phyloP scores from a whole-genome alignment of 2,113 vertebrate genomes.

The Trinectes maculatus region DNA sequence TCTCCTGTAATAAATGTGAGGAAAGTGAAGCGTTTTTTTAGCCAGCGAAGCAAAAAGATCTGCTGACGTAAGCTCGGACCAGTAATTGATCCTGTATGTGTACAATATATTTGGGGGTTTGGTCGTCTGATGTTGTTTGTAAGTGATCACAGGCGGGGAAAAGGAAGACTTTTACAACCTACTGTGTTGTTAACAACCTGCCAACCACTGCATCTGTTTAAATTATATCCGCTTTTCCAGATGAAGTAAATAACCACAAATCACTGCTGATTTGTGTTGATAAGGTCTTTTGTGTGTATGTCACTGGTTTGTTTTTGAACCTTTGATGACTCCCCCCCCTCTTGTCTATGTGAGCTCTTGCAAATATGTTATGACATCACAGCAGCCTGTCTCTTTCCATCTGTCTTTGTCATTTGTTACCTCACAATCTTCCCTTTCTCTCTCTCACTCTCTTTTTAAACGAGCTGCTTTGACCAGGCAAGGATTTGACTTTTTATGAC shows the following conservation, averaged over 20 bases:
- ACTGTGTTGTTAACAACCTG: conserved; percentile 45
- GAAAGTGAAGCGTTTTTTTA: conserved; percentile 31
- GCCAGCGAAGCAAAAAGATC: conserved; percentile 33
- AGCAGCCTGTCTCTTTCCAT: conserved; percentile 34
- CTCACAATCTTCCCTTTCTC: conserved; percentile 24
- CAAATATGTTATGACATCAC: conserved; percentile 50
- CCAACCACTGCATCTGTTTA: conserved; percentile 58
- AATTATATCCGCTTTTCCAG: conserved; percentile 28
- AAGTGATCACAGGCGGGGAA: conserved; percentile 15
- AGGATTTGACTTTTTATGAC: conserved; percentile 62
- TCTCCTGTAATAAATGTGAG: conserved; percentile 23
- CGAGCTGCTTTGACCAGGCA: conserved; percentile 49
- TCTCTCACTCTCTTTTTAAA: conserved; percentile 51
- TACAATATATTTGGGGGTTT: conserved; percentile 11
- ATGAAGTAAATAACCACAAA: conserved; percentile 34
- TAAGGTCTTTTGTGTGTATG: conserved; percentile 23
- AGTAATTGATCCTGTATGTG: neutral
- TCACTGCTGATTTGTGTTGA: conserved; percentile 28
- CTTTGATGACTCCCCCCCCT: conserved; percentile 10
- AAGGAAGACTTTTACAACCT: conserved; percentile 32
- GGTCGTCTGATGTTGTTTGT: conserved; percentile 30
- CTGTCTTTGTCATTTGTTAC: conserved; percentile 59
- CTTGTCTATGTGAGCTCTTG: conserved; percentile 1
- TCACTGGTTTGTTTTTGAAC: neutral
- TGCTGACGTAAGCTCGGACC: conserved; percentile 31